A percentile compares a stretch with the other conserved stretches of the same genome.
Conservation (phyloP, 2,888 invertebrate genomes). For the Synergus umbraculus region DNA sequence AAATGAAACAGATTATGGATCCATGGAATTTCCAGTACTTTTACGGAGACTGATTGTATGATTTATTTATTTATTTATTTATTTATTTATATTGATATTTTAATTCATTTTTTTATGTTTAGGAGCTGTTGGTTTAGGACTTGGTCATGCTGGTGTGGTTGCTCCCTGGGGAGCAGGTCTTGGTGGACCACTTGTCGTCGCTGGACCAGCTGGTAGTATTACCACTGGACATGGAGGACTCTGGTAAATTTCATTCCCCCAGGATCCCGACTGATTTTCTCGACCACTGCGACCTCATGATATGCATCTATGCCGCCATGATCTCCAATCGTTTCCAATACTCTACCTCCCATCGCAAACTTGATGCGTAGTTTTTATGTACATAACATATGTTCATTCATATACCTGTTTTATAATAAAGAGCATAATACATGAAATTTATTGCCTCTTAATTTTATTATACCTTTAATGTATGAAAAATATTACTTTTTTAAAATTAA, state of each 20-base stretch:
- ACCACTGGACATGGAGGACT: conserved; percentile 57
- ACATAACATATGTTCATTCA: conserved; percentile 63
- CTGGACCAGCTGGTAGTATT: conserved; percentile 74
- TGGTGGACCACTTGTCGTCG: conserved; percentile 70
- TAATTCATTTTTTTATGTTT: background rate
- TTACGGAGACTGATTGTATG: too few relatives aligned
- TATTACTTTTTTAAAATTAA: background rate
- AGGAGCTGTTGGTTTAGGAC: background rate
- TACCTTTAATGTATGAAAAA: background rate
- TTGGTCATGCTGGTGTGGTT: conserved; percentile 65
- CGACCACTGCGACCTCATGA: conserved; percentile 58
- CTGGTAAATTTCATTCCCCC: conserved; percentile 58
- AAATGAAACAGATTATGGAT: too few relatives aligned
- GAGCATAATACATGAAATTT: conserved; percentile 54
- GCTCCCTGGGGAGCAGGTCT: conserved; percentile 70
- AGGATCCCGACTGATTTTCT: conserved; percentile 58
- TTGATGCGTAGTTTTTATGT: conserved; percentile 61
- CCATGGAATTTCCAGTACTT: too few relatives aligned
- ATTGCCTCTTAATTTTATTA: background rate
- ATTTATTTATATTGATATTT: background rate
- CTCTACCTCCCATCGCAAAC: conserved; percentile 66
- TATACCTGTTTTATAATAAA: conserved; percentile 66
- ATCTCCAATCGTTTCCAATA: conserved; percentile 70
- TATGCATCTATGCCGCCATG: conserved; percentile 63
- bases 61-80: background rate